These are phyloP conservation scores for Trematomus bernacchii DNA, from an alignment of 2,797 vertebrate genomes.

Conservation along the genomic window DNA sequence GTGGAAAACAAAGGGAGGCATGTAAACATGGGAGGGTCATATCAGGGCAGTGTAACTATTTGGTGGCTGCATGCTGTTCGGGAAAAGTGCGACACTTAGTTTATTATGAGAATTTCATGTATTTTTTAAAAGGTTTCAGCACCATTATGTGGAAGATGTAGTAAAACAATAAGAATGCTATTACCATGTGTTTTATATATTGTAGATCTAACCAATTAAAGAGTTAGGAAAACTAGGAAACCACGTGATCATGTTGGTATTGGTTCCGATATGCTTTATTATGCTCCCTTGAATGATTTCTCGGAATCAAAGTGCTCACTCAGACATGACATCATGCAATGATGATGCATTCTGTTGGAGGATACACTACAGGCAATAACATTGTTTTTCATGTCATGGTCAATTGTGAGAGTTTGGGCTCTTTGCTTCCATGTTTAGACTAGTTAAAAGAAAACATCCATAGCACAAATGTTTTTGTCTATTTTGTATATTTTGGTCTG, in stretches of 20 bases:
- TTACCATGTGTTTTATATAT: neutral
- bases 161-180: neutral
- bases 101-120: neutral
- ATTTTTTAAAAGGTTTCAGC: neutral
- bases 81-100: neutral
- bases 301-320: slow-evolving; percentile 42
- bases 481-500: too few relatives aligned
- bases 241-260: neutral
- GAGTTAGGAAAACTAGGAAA: too few relatives aligned
- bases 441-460: too few relatives aligned
- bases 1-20: slow-evolving; percentile 54
- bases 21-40: slow-evolving; percentile 24
- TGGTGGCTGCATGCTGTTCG: neutral
- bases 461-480: too few relatives aligned
- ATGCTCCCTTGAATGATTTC: neutral
- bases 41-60: neutral
- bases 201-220: neutral
- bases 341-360: slow-evolving; percentile 39
- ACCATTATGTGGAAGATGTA: neutral
- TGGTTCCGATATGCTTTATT: slow-evolving; percentile 11
- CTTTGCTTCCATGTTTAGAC: too few relatives aligned
- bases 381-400: too few relatives aligned
- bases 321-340: slow-evolving; percentile 51
- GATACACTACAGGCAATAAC: too few relatives aligned
- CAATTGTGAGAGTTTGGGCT: too few relatives aligned